Evolutionary conservation across 2,113 vertebrate species (phyloP).

Genomic region (Mormyrus iriodes): DNA sequence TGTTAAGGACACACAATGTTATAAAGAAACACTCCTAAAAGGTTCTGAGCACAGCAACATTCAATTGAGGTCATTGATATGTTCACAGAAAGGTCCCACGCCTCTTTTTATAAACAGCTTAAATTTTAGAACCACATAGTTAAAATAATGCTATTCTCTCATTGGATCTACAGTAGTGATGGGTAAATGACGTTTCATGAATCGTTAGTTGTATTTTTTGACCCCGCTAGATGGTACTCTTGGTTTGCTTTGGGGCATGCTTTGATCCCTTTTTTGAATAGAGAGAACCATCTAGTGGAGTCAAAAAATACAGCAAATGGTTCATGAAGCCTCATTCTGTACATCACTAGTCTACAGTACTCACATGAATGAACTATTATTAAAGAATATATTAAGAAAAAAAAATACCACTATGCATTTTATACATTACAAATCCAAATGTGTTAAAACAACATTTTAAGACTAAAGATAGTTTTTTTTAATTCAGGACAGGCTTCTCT

Average conservation of each 20-base stretch:
- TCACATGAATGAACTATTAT: neutral
- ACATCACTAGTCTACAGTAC: neutral
- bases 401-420: neutral
- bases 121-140: neutral
- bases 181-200: neutral
- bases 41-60: neutral
- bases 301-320: neutral
- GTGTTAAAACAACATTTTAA: neutral
- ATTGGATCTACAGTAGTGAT: neutral
- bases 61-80: neutral
- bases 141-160: neutral
- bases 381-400: neutral
- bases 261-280: neutral
- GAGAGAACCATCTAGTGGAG: neutral
- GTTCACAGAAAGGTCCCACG: neutral
- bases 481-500: neutral
- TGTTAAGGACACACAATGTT: neutral
- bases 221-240: neutral
- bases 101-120: neutral
- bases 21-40: neutral
- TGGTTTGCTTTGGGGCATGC: neutral
- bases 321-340: neutral
- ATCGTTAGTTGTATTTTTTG: neutral
- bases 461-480: neutral
- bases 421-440: neutral